Evolutionary conservation across 2,888 invertebrate species (phyloP), one percentile per base, ranked within the genome.

Genomic region (Oeneis ivallda): DNA sequence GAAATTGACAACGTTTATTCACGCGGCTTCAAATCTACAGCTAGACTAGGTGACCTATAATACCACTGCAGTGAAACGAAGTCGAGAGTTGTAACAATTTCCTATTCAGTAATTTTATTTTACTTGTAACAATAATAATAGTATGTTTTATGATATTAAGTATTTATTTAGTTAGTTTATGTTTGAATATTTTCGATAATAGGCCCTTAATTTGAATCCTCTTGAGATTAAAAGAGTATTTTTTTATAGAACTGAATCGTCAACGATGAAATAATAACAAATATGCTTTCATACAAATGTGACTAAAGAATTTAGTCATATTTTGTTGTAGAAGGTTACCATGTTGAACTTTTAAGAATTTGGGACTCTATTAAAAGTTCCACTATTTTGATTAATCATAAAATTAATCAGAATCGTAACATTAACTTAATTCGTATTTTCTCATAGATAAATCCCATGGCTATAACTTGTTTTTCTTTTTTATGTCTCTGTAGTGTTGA

Each of bases 151-250:
- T 84, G 86, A 85, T 87, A 85, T 86, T 86, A 88, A 88, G 87
- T 89, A 89, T 89, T 89, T 89, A 89, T 89, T 89, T 87, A 84
- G 81, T 78, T 86, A 86, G 83, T 78, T 80, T 72, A 72, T 73
- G 78, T 76, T 72, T 70, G 67, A 73, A 70, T 63, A 65, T 63
- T 37, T 67, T 64, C 60, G 50, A 47, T 49, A 60, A 58, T 49
- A 49, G 32, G 41, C 2, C 39, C 41, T 39, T 64, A 26, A 26
- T 26, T 71, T 56, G 66, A 59, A 64, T 69, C 63, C 61, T 71
- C 58, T 63, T 68, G 72, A 69, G 71, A 69, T 72, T 72, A 73
- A 41, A n/a, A 61, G 54, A 62, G 66, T 69, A 52, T 69, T 72
- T 73, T 72, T 71, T 72, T 71, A 70, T 68, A 68, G 70, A 71